Conservation (phyloP, 2,797 vertebrate genomes). For the Phylloscopus collybita region DNA sequence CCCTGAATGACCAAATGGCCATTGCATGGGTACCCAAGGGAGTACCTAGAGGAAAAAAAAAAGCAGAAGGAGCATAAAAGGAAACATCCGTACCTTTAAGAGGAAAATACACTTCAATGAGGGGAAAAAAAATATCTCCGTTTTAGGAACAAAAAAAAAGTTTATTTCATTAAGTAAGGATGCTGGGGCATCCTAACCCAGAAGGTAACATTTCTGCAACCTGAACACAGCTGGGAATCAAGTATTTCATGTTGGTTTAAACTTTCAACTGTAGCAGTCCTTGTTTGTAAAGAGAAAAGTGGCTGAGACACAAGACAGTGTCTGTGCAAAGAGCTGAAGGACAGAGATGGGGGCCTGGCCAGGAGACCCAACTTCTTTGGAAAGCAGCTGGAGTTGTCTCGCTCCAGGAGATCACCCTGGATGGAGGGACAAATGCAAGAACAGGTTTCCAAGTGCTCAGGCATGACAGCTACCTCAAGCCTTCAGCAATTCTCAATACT, state of each 20-base stretch:
- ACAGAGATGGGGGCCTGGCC: background rate
- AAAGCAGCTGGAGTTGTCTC: background rate
- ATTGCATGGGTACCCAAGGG: conserved; percentile 50
- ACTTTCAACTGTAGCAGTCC: background rate
- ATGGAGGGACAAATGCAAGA: background rate
- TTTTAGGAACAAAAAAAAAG: conserved; percentile 1
- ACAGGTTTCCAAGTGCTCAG: background rate
- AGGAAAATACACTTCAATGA: background rate
- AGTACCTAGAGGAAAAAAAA: conserved; percentile 35
- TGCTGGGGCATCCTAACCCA: background rate
- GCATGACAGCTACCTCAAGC: background rate
- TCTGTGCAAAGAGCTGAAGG: background rate
- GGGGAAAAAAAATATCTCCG: background rate
- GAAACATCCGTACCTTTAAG: conserved; percentile 57
- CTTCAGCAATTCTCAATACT: background rate
- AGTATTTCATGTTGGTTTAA: background rate
- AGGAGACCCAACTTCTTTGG: background rate
- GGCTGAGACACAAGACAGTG: background rate
- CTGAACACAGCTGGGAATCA: background rate
- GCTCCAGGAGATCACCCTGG: background rate
- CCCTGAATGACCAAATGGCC: conserved; percentile 66
- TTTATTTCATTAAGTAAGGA: conserved; percentile 1
- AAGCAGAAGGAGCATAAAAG: conserved; percentile 49
- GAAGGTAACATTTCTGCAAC: background rate
- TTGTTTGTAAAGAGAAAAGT: background rate